These are phyloP conservation scores for Neopelma chrysocephalum DNA, from an alignment of 2,797 vertebrate species.

Conservation along the genomic window DNA sequence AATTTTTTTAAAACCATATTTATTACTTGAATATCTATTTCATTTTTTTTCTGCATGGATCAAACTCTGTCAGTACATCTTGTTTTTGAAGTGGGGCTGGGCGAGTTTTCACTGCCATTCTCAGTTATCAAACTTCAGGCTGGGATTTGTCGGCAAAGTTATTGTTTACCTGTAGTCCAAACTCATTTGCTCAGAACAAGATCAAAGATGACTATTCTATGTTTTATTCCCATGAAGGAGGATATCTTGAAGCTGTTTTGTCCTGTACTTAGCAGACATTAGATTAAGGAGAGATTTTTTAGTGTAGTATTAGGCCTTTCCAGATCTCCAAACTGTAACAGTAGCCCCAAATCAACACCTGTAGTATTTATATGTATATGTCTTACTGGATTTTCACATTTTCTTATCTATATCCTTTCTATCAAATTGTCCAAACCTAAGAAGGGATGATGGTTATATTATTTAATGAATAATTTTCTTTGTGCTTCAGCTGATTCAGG, in stretches of 20 bases:
- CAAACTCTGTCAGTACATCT: not conserved
- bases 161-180: not conserved
- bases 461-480: not conserved
- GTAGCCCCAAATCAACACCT: not conserved
- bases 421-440: not conserved
- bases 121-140: not conserved
- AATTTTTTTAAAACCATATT: not conserved
- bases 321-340: not conserved
- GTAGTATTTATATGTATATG: not conserved
- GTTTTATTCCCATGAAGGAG: not conserved
- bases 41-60: not conserved
- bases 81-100: not conserved
- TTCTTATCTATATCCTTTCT: not conserved
- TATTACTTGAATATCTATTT: not conserved
- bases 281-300: not conserved
- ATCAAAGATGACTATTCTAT: not conserved
- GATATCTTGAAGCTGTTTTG: not conserved
- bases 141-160: not conserved
- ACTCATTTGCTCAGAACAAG: not conserved
- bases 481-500: not conserved
- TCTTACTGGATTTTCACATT: not conserved
- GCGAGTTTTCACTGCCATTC: not conserved
- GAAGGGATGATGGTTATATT: not conserved
- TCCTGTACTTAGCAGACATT: not conserved
- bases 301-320: not conserved